A percentile compares a stretch with the other conserved stretches of the same genome.
Conservation (phyloP, 2,797 vertebrate genomes). For the Syngnathus acus region DNA sequence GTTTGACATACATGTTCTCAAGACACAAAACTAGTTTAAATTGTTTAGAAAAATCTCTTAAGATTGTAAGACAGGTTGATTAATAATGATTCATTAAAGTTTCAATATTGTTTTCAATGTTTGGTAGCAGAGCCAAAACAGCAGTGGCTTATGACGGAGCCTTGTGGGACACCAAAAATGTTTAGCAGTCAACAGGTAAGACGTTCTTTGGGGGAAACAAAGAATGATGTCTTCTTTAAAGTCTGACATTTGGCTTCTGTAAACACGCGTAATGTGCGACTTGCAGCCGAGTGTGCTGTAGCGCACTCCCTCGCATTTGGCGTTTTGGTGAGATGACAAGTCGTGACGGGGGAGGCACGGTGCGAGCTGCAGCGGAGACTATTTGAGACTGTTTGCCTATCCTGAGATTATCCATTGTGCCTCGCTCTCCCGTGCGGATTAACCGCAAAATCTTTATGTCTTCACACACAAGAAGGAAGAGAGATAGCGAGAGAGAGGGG, state of each 20-base stretch:
- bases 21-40: too few relatives aligned
- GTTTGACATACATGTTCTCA: too few relatives aligned
- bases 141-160: neutral
- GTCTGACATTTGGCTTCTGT: neutral
- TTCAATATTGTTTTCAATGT: neutral
- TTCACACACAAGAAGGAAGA: constrained; percentile 21
- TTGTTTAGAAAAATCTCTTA: too few relatives aligned
- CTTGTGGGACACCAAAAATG: neutral
- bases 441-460: constrained; percentile 40
- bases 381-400: constrained; percentile 46
- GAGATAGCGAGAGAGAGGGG: constrained; percentile 20
- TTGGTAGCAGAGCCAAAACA: neutral
- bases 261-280: neutral
- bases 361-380: constrained; percentile 24
- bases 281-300: neutral
- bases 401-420: constrained; percentile 47
- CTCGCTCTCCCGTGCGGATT: constrained; percentile 46
- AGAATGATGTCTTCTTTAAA: neutral
- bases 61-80: too few relatives aligned
- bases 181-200: neutral
- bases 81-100: too few relatives aligned
- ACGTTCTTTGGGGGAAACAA: neutral
- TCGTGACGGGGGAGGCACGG: neutral
- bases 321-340: neutral
- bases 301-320: neutral